Conservation (phyloP, 2,888 invertebrate species). For the Amorpha juglandis region DNA sequence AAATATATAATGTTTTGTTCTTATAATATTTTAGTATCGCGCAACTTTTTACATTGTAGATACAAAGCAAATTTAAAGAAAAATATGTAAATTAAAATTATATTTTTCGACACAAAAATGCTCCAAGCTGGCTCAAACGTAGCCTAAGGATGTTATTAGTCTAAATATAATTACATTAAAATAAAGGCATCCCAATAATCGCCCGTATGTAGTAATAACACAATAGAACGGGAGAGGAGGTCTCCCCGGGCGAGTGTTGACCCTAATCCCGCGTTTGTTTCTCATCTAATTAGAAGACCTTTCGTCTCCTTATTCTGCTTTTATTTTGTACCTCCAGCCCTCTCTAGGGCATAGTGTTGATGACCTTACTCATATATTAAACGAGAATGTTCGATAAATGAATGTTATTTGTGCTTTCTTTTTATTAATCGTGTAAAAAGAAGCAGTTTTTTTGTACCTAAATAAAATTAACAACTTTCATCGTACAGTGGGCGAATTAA, state of each 20-base stretch:
- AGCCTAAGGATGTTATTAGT: slow-evolving; percentile 13
- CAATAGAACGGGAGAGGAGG: slow-evolving; percentile 46
- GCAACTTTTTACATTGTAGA: background rate
- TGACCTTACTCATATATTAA: slow-evolving; percentile 35
- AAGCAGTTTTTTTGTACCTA: too few relatives aligned
- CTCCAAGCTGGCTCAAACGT: background rate
- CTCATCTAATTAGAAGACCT: slow-evolving; percentile 68
- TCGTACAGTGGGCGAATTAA: too few relatives aligned
- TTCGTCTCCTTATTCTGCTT: slow-evolving; percentile 63
- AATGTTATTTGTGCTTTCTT: background rate
- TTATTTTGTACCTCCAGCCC: slow-evolving; percentile 49
- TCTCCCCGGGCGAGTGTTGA: slow-evolving; percentile 55
- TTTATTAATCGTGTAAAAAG: background rate
- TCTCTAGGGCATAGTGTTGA: slow-evolving; percentile 51
- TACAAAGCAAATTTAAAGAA: background rate
- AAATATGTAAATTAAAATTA: background rate
- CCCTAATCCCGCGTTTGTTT: slow-evolving; percentile 70
- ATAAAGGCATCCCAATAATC: slow-evolving; percentile 53
- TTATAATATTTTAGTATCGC: too few relatives aligned
- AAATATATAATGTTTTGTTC: too few relatives aligned
- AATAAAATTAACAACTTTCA: too few relatives aligned
- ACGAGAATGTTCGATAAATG: slow-evolving; percentile 5
- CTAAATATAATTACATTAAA: slow-evolving; percentile 51
- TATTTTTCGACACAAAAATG: background rate
- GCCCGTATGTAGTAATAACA: slow-evolving; percentile 46